Evolutionary conservation across 2,797 vertebrate species (phyloP).

Genomic region (Zonotrichia albicollis): DNA sequence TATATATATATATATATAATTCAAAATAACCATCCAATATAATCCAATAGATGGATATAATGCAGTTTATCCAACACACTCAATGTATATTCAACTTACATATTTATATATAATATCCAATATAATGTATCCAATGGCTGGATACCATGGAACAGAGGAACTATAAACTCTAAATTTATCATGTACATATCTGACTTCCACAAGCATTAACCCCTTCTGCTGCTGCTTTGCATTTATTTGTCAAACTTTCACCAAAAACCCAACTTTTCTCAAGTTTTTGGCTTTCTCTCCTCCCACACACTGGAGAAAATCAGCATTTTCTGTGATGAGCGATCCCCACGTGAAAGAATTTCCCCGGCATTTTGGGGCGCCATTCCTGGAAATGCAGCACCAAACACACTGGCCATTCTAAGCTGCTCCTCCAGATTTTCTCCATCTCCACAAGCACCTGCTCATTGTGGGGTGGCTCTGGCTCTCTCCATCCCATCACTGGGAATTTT

Average conservation of each 20-base stretch:
- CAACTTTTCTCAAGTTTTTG: neutral
- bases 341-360: neutral
- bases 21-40: no score
- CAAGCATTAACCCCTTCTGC: neutral
- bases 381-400: neutral
- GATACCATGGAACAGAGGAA: neutral
- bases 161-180: neutral
- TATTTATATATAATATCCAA: neutral
- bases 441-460: neutral
- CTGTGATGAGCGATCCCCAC: accelerated
- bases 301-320: neutral
- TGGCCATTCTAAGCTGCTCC: accelerated
- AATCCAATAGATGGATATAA: no score
- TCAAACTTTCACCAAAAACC: accelerated
- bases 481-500: neutral
- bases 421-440: accelerated
- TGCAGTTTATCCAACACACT: neutral
- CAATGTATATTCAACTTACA: neutral
- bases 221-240: neutral
- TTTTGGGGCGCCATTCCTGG: neutral
- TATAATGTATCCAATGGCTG: neutral
- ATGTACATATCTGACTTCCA: neutral
- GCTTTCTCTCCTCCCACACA: accelerated
- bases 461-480: neutral
- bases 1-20: neutral